phyloP scores from a whole-genome alignment of 1,140 invertebrate species.

The Monochamus saltuarius region DNA sequence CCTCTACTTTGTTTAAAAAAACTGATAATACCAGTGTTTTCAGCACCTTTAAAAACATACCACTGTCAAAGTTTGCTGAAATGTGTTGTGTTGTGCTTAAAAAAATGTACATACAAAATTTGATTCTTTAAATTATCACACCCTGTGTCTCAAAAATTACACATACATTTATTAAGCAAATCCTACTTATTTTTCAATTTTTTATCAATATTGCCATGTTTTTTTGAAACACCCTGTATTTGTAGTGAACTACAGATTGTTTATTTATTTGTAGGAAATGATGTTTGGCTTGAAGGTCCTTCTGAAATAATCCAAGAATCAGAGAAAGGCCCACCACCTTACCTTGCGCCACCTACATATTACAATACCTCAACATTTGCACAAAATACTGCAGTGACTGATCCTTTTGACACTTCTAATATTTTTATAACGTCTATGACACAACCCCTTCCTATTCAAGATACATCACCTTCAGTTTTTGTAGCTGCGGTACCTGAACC shows the following conservation, averaged over 20 bases:
- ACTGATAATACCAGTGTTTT: too few relatives aligned
- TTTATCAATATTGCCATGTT: neutral
- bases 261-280: slow-evolving; percentile 17
- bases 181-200: too few relatives aligned
- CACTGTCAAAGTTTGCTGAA: too few relatives aligned
- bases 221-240: too few relatives aligned
- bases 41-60: too few relatives aligned
- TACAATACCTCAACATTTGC: slow-evolving; percentile 44
- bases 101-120: too few relatives aligned
- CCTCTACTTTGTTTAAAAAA: too few relatives aligned
- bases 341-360: slow-evolving; percentile 56
- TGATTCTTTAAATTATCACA: too few relatives aligned
- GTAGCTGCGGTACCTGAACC: neutral
- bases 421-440: slow-evolving; percentile 17
- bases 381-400: slow-evolving; percentile 31
- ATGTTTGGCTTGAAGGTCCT: slow-evolving; percentile 18
- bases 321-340: slow-evolving; percentile 53
- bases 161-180: too few relatives aligned
- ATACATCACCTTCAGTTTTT: neutral
- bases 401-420: slow-evolving; percentile 65
- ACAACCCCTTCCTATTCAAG: neutral
- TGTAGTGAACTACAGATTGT: neutral
- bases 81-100: too few relatives aligned
- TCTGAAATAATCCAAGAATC: slow-evolving; percentile 28
- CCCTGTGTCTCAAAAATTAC: too few relatives aligned